Conservation (phyloP, 1,140 invertebrate species). For the Oncopeltus fasciatus region DNA sequence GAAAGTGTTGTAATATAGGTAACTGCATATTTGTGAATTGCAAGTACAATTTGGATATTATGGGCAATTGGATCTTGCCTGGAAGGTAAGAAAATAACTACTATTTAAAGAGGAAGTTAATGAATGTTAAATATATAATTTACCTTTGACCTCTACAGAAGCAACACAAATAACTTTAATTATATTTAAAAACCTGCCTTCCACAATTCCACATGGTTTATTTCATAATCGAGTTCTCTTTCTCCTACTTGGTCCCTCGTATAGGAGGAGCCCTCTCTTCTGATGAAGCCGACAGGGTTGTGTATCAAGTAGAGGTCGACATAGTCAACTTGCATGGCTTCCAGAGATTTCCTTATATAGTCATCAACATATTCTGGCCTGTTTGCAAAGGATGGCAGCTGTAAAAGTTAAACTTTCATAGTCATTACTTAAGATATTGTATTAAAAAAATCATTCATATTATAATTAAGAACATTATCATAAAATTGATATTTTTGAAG, state of each 20-base stretch:
- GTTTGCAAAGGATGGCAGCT: conserved; percentile 29
- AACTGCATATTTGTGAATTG: background rate
- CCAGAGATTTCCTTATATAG: conserved; percentile 41
- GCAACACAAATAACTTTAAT: no score
- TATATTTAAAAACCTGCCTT: conserved; percentile 38
- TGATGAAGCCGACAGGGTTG: conserved; percentile 32
- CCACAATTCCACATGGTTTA: conserved; percentile 56
- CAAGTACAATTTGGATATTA: background rate
- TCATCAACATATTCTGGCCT: conserved; percentile 39
- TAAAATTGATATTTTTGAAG: no score
- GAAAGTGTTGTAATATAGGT: background rate
- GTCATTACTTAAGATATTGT: no score
- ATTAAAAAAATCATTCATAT: no score
- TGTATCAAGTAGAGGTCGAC: conserved; percentile 57
- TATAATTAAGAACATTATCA: no score
- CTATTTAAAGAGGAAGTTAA: no score
- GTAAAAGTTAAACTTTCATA: no score
- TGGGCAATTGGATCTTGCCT: background rate
- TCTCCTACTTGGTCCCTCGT: conserved; percentile 37
- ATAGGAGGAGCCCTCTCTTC: conserved; percentile 14
- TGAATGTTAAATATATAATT: no score
- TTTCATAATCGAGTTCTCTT: conserved; percentile 45
- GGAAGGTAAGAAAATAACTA: no score
- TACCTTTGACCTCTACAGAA: no score
- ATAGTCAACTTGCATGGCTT: conserved; percentile 44